Conservation (phyloP, 2,888 invertebrate genomes). For the Thysanoteuthis rhombus region DNA sequence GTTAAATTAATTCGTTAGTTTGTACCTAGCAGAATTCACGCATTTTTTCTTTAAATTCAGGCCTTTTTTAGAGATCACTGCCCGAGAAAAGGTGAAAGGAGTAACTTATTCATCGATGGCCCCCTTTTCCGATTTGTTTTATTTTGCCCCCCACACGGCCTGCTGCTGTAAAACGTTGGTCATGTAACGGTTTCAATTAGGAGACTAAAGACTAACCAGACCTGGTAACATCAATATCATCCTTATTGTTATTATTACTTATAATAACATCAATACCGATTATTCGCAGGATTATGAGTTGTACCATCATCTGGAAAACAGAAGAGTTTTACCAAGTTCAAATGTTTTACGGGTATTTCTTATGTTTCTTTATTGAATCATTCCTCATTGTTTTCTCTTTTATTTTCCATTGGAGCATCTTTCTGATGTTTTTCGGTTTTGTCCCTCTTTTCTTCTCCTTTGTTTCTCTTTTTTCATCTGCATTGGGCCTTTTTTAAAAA, state of each 20-base stretch:
- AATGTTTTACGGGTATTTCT: neutral
- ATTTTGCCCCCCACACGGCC: too few species aligned
- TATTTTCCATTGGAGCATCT: neutral
- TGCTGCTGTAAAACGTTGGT: too few species aligned
- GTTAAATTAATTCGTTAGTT: too few species aligned
- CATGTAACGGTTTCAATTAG: too few species aligned
- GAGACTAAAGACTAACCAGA: too few species aligned
- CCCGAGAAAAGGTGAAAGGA: too few species aligned
- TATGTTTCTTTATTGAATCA: neutral
- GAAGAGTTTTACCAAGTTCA: neutral
- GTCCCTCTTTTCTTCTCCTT: neutral
- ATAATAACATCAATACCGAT: neutral
- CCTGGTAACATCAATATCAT: too few species aligned
- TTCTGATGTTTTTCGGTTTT: neutral
- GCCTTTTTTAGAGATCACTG: too few species aligned
- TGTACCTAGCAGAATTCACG: too few species aligned
- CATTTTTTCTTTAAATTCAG: too few species aligned
- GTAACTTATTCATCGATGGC: too few species aligned
- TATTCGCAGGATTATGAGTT: neutral
- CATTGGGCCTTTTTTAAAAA: neutral
- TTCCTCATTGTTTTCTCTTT: neutral
- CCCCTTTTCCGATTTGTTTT: too few species aligned
- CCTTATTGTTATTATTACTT: neutral
- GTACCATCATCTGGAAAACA: neutral
- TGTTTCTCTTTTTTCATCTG: neutral